Conservation (phyloP, 2,113 vertebrate genomes). For the Regulus satrapa region DNA sequence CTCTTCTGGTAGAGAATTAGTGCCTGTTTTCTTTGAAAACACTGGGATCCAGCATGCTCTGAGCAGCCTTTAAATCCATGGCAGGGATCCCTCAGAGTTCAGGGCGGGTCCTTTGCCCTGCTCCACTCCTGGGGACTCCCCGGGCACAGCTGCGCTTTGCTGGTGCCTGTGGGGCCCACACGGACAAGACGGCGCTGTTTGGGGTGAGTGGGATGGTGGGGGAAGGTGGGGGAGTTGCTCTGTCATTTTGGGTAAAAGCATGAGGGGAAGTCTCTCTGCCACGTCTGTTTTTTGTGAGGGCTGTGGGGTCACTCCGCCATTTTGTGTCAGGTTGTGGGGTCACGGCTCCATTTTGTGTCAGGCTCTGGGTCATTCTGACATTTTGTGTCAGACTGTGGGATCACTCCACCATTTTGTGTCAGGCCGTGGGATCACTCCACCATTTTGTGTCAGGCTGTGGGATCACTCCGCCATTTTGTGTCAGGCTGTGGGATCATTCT, state of each 20-base stretch:
- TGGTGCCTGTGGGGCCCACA: background rate
- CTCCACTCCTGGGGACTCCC: background rate
- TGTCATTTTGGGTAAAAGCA: no score
- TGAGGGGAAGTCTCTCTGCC: no score
- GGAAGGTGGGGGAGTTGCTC: background rate
- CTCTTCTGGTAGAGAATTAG: background rate
- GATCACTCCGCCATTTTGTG: background rate
- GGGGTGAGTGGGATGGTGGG: background rate
- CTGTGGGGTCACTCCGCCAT: background rate
- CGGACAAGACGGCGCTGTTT: background rate
- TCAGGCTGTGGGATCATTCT: fast-evolving
- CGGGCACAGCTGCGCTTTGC: fast-evolving
- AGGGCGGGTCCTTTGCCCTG: fast-evolving
- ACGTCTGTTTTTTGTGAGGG: no score
- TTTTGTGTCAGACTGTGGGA: background rate
- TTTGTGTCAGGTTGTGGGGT: background rate
- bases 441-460: background rate
- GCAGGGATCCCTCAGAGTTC: fast-evolving
- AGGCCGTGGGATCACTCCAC: fast-evolving
- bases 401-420: background rate
- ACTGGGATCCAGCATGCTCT: fast-evolving
- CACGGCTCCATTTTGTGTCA: background rate
- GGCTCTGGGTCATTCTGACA: fast-evolving
- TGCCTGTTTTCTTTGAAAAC: fast-evolving
- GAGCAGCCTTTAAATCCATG: background rate